A percentile compares a stretch with the other conserved stretches of the same genome.
Evolutionary conservation across 2,888 invertebrate genomes (phyloP).

Genomic region (Polydrusus cervinus): DNA sequence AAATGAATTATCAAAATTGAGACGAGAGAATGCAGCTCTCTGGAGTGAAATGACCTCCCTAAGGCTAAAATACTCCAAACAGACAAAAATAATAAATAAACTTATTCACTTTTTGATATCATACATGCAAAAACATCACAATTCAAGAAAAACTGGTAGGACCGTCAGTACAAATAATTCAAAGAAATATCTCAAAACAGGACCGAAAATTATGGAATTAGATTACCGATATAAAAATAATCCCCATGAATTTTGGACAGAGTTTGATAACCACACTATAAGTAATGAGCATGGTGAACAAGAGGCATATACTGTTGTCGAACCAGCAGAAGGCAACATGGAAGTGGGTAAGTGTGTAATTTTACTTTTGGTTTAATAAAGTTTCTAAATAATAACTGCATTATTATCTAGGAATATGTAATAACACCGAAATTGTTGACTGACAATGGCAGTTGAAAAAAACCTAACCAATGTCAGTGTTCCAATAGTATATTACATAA

Average conservation of each 20-base stretch:
- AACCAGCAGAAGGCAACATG: constrained; percentile 51
- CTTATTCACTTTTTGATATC: constrained; percentile 62
- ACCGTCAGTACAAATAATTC: constrained; percentile 52
- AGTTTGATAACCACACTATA: constrained; percentile 43
- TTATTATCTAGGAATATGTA: too few relatives aligned
- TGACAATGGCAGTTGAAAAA: too few relatives aligned
- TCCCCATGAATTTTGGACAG: constrained; percentile 51
- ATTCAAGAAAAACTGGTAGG: constrained; percentile 55
- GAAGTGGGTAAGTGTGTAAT: constrained; percentile 28
- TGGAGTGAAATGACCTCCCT: constrained; percentile 61
- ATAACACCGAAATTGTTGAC: too few relatives aligned
- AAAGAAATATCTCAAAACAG: constrained; percentile 55
- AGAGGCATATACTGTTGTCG: constrained; percentile 53
- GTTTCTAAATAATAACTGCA: too few relatives aligned
- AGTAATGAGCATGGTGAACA: constrained; percentile 38
- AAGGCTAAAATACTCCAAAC: constrained; percentile 60
- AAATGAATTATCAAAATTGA: constrained; percentile 57
- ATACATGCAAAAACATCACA: constrained; percentile 61
- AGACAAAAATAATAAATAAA: constrained; percentile 62
- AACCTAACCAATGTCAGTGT: too few relatives aligned
- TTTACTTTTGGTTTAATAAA: not conserved
- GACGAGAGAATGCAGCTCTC: constrained; percentile 61
- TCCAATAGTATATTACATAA: too few relatives aligned
- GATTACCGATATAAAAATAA: constrained; percentile 57
- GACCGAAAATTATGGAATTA: constrained; percentile 59